Base-by-base conservation (phyloP, 2,113 vertebrate species). In the Dromas ardeola region DNA sequence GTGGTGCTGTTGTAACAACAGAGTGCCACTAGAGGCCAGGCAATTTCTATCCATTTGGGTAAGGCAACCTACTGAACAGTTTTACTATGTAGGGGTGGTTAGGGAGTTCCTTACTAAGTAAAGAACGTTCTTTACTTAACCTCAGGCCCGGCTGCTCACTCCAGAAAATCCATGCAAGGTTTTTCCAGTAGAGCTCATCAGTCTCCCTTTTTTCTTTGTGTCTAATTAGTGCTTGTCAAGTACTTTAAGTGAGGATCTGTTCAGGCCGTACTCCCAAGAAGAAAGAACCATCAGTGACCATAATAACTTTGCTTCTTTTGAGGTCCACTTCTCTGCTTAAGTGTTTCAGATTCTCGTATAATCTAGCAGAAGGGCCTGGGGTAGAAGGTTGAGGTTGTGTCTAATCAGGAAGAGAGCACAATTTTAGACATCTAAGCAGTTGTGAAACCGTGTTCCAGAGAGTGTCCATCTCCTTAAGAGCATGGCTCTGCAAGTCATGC, bases 21-120 rank as follows among this genome's bases (percentile, higher is more conserved):
- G 2, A 34, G 34, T 53, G 59, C 91, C 94, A 27, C 84, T 66
- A 96, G 94, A 83, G 95, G 95, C 42, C 96, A 91, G 78, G 49
- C 67, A 1, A 65, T 49, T 50, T 22, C 92, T 53, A 9, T 18
- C 36, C 22, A 1, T 72, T 43, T 14, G 15, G 21, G 34, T 30
- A 49, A 73, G 18, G 88, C 79, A 40, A 3, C 12, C 15, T 40
- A 0, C n/a, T 2, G 5, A 16, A 65, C 15, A 3, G 27, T 63
- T 76, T 17, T 32, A 7, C 2, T 30, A 5, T 15, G 12, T 29
- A 0, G 10, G n/a, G 36, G 47, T 62, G 42, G 13, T 52, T 43
- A 15, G 42, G 49, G n/a, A 78, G 42, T 34, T 90, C 30, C 18
- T 56, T 23, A 30, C 15, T 23, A 27, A 26, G 21, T 40, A 26